Evolutionary conservation across 2,888 invertebrate species (phyloP).

Genomic region (Calameuta pallipes): DNA sequence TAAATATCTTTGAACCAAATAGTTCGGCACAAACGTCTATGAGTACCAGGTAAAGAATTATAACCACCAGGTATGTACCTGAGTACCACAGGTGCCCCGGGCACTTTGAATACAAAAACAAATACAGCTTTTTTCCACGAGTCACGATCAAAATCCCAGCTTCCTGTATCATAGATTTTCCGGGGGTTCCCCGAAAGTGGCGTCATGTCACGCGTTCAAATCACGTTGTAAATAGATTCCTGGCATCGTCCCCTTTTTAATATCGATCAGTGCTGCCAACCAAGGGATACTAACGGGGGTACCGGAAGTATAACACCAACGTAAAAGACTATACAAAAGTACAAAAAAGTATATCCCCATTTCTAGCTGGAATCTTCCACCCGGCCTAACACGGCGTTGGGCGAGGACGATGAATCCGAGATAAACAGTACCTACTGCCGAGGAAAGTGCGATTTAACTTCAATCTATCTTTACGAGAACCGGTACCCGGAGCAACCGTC

Average conservation of each 20-base stretch:
- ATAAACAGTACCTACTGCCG: not conserved
- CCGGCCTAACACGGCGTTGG: not conserved
- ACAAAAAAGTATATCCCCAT: not conserved
- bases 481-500: not conserved
- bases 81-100: too few relatives aligned
- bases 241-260: constrained; percentile 6
- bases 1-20: not conserved
- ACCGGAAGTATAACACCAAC: too few relatives aligned
- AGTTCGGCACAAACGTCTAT: not conserved
- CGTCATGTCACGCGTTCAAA: constrained; percentile 32
- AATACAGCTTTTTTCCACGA: too few relatives aligned
- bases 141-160: too few relatives aligned
- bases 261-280: constrained; percentile 20
- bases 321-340: too few relatives aligned
- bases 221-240: constrained; percentile 28
- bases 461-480: constrained; percentile 2
- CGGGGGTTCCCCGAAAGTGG: too few relatives aligned
- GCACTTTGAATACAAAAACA: too few relatives aligned
- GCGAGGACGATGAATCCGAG: not conserved
- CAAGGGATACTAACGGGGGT: too few relatives aligned
- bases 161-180: too few relatives aligned
- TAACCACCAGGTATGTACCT: too few relatives aligned
- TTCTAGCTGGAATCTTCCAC: not conserved
- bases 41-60: too few relatives aligned
- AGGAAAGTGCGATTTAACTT: constrained; percentile 3